Evolutionary conservation across 2,113 vertebrate species (phyloP), one percentile per base, ranked within the genome.

Genomic region (Cyanocitta stelleri): DNA sequence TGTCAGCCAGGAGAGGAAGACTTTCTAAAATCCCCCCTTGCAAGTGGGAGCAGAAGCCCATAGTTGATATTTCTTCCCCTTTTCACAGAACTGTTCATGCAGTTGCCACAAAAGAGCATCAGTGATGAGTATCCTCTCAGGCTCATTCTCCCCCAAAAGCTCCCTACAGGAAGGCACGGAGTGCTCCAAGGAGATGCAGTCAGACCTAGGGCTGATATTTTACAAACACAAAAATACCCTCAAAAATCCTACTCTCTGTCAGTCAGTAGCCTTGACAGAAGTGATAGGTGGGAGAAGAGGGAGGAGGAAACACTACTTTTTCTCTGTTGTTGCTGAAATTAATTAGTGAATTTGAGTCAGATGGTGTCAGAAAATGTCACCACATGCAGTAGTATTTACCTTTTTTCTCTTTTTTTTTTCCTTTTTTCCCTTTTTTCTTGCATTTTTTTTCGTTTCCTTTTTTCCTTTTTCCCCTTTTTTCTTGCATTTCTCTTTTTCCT

Each of bases 171-270:
- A 91, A 85, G 48, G 33, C 89, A 85, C 3, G 0, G 22, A 24
- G 35, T 58, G 58, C 35, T 93, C 39, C 74, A 82, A 75, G 35
- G 35, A 95, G 71, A 26, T 3, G 3, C 33, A 93, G 62, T 58
- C 59, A 89, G 48, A 85, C 48, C 44, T 29, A 43, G 52, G 64
- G 33, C 33, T 94, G 87, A 21, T 85, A 90, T 91, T 95, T 95
- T 78, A 18, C 39, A 69, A 87, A 72, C 44, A 73, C 48, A 68
- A 89, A 96, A 94, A 93, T 68, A 89, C 33, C 23, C 32, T 91
- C n/a, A 76, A 77, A 89, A 96, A 71, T 96, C 80, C 84, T 84
- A 85, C 92, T 93, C 74, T 15, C 2, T 89, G 74, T 87, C 85
- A 91, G 6, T 87, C 69, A 82, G 49, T 44, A 91, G 27, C 18